These are phyloP conservation scores for Tenrec ecaudatus DNA, from an alignment of 2,113 vertebrate genomes.

Conservation along the genomic window DNA sequence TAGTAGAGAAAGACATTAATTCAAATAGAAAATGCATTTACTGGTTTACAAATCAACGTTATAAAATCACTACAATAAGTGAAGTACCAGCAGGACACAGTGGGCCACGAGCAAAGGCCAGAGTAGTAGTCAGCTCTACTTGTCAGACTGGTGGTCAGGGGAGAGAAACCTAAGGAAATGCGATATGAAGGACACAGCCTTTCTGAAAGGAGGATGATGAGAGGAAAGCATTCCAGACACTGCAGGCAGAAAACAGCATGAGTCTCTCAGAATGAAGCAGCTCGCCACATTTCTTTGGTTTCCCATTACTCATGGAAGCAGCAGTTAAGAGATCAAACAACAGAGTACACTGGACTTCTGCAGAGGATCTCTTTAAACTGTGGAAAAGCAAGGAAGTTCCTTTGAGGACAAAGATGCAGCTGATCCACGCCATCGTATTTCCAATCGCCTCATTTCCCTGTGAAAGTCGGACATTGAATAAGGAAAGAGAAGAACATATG, in stretches of 20 bases:
- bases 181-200: neutral
- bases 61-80: neutral
- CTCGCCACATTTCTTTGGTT: neutral
- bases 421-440: too few relatives aligned
- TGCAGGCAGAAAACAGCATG: neutral
- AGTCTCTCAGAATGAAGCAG: neutral
- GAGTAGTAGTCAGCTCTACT: neutral
- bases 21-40: neutral
- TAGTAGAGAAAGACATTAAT: neutral
- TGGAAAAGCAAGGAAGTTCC: too few relatives aligned
- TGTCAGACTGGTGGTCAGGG: neutral
- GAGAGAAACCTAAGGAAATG: neutral
- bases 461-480: too few relatives aligned
- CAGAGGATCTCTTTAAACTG: too few relatives aligned
- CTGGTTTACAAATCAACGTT: slow-evolving; percentile 21
- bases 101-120: neutral
- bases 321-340: neutral
- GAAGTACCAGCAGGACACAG: neutral
- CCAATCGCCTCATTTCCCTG: too few relatives aligned
- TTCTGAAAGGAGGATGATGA: neutral
- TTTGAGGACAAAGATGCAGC: too few relatives aligned
- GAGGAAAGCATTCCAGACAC: neutral
- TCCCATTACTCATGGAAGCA: neutral
- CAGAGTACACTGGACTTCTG: too few relatives aligned
- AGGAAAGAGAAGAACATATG: too few relatives aligned